Base-by-base conservation (phyloP, 2,113 vertebrate genomes). In the Saccopteryx bilineata region DNA sequence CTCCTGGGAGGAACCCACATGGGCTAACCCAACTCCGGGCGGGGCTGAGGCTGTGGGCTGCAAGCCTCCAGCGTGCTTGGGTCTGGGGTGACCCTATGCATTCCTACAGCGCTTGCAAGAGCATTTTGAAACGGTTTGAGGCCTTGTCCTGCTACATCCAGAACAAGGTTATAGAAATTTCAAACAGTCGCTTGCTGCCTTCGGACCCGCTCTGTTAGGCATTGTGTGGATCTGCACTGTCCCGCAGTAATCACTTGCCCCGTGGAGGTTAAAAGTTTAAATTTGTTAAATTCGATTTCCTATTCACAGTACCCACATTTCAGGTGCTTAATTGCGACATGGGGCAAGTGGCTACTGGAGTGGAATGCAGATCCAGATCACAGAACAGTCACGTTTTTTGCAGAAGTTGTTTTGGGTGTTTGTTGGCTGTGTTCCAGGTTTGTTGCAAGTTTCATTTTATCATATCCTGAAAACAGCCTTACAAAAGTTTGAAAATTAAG, bases 21-120 rank as follows among this genome's bases (percentile, higher is more conserved):
- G 9, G 63, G 7, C 9, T 26, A 10, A 13, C 5, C 7, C 1
- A 13, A 39, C 9, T n/a, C 50, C 24, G 14, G 21, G 7, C 7
- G 60, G 48, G 7, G 4, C 46, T 71, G 50, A 14, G 39, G 61
- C n/a, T 13, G 66, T 4, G 15, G 21, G 26, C 39, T 5, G 96
- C 90, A 97, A 98, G 97, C 97, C 93, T 97, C 96, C 98, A 97
- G 97, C 97, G 76, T 98, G 98, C 97, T 74, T 74, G 90, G 93
- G 97, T 96, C 98, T 98, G 48, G 3, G 0, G 98, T 98, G 98
- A 97, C 93, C 97, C 91, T 90, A 93, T 54, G 92, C 98, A 98
- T 98, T 98, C 98, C 98, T 98, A 24, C 52, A 61, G 96, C 19
- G 98, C 98, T 98, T 99, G 98, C 98, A 66, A 99, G 89, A 99